Evolutionary conservation across 2,113 vertebrate species (phyloP), one percentile per base, ranked within the genome.

Genomic region (Physeter macrocephalus): DNA sequence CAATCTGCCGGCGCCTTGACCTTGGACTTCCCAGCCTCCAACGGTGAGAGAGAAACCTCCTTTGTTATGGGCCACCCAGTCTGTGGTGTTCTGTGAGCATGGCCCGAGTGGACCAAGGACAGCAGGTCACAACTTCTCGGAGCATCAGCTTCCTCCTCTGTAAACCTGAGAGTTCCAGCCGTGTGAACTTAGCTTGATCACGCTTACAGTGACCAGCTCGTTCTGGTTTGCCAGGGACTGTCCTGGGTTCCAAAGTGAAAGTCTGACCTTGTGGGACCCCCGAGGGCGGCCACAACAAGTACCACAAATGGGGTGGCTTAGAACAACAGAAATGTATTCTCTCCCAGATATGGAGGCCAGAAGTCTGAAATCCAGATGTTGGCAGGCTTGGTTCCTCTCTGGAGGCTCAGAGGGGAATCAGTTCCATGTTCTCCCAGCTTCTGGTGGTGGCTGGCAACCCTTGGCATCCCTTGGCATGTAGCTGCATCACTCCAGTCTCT

Each of bases 381-480:
- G 49, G 25, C 27, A 41, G 36, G 66, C 43, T 39, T 0, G 10
- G 36, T 5, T n/a, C 74, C 77, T 46, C 25, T 27, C 10, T 3
- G 46, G 43, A 52, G 66, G 75, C 25, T 82, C 67, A 1, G 15
- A 39, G 59, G 31, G 34, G 27, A 17, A 11, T 18, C 27, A 25
- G 54, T 8, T 10, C 39, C 67, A 12, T 3, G 69, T 54, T 39
- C 27, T 49, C 43, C 27, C 7, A 4, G 80, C 54, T n/a, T 11
- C 21, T 31, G 52, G 61, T 1, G 34, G 23, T 0, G 29, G 11
- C 78, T 17, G 46, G 49, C 5, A 11, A 23, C 4, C 93, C 21
- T 61, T 17, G 29, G 20, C 5, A 15, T 5, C 6, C 18, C 43
- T 23, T 4, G 64, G 20, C 8, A 0, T 0, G 6, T 0, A 29